Evolutionary conservation across 1,140 invertebrate species (phyloP).

Genomic region (Drepana arcuata): DNA sequence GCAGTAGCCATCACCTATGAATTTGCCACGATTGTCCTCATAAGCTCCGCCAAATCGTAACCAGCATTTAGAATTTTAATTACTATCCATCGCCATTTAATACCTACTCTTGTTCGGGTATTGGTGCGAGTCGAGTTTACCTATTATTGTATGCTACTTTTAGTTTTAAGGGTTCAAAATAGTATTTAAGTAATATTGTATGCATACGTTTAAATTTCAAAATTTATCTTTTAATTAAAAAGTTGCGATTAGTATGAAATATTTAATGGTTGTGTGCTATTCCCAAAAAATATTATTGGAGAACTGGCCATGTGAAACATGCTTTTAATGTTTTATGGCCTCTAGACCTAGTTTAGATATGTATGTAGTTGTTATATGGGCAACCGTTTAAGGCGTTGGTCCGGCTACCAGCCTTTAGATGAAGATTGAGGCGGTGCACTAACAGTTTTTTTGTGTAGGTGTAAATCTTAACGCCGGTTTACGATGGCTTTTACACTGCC

Average conservation of each 20-base stretch:
- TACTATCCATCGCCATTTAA: too few species aligned
- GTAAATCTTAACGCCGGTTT: slow-evolving; percentile 59
- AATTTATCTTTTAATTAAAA: too few species aligned
- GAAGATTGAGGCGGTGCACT: slow-evolving; percentile 44
- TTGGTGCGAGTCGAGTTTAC: too few species aligned
- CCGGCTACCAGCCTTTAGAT: slow-evolving; percentile 34
- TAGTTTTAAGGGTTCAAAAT: too few species aligned
- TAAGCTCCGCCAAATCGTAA: too few species aligned
- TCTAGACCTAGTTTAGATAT: not conserved
- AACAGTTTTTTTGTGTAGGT: slow-evolving; percentile 68
- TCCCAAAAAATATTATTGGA: not conserved
- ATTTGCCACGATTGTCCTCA: not conserved
- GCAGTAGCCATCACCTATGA: not conserved
- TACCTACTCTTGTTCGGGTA: too few species aligned
- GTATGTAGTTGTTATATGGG: not conserved
- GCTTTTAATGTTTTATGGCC: not conserved
- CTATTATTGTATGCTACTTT: too few species aligned
- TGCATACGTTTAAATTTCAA: too few species aligned
- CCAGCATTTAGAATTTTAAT: too few species aligned
- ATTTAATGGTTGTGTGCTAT: not conserved
- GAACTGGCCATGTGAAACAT: not conserved
- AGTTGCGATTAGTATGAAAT: not conserved
- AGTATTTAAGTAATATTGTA: too few species aligned
- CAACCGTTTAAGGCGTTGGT: slow-evolving; percentile 24
- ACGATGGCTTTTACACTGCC: slow-evolving; percentile 23